phyloP scores from a whole-genome alignment of 2,797 vertebrate genomes.

The Moxostoma hubbsi region DNA sequence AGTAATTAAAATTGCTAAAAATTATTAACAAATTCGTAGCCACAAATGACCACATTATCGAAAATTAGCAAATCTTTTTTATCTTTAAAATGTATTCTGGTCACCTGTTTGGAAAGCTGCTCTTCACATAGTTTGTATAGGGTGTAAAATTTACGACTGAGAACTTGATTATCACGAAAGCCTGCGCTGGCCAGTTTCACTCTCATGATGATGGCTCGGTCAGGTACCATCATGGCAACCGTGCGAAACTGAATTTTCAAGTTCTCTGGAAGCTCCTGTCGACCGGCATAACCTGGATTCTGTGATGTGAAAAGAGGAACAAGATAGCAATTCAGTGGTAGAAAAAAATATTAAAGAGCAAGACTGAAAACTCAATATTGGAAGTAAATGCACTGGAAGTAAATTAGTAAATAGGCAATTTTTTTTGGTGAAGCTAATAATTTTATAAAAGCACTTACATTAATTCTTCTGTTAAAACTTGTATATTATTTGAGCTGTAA shows the following conservation, averaged over 20 bases:
- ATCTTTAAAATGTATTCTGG: neutral
- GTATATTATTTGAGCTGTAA: too few species aligned
- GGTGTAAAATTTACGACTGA: slow-evolving; percentile 86
- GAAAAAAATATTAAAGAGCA: neutral
- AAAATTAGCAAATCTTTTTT: neutral
- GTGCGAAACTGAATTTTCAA: slow-evolving; percentile 87
- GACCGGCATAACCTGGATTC: slow-evolving; percentile 83
- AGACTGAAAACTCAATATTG: neutral
- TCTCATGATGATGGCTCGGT: slow-evolving; percentile 88
- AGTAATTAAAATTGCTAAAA: neutral
- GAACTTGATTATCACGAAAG: slow-evolving; percentile 85
- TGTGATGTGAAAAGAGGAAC: slow-evolving; percentile 24
- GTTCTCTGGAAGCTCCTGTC: slow-evolving; percentile 87
- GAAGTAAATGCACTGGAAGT: too few species aligned
- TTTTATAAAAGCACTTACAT: too few species aligned
- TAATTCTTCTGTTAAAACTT: too few species aligned
- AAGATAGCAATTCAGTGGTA: neutral
- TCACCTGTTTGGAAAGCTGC: slow-evolving; percentile 87
- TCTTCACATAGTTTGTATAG: slow-evolving; percentile 89
- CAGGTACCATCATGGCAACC: slow-evolving; percentile 89
- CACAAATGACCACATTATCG: neutral
- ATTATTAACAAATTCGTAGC: neutral
- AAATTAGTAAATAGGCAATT: too few species aligned
- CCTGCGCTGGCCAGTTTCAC: slow-evolving; percentile 88
- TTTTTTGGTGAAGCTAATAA: too few species aligned